Conservation (phyloP, 2,888 invertebrate species). For the Elaeidobius kamerunicus region DNA sequence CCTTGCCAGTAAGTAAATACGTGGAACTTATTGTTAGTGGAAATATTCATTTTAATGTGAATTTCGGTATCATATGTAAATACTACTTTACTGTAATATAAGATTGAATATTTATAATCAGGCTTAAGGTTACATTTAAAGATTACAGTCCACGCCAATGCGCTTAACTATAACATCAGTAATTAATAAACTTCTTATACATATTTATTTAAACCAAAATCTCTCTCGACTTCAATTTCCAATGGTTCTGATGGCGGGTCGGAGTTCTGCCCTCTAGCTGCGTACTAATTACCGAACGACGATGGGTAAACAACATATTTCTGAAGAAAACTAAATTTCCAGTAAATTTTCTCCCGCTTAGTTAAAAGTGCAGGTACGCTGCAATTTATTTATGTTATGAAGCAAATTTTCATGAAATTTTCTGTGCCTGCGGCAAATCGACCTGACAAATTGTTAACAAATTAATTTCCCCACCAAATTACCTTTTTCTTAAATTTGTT, state of each 20-base stretch:
- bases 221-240: slow-evolving; percentile 34
- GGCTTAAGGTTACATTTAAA: too few species aligned
- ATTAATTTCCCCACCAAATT: neutral
- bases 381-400: slow-evolving; percentile 40
- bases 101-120: too few species aligned
- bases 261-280: slow-evolving; percentile 41
- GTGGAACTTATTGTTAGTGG: too few species aligned
- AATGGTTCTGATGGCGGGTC: slow-evolving; percentile 36
- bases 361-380: slow-evolving; percentile 45
- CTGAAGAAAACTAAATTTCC: slow-evolving; percentile 39
- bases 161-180: neutral
- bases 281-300: slow-evolving; percentile 44
- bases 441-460: slow-evolving; percentile 18
- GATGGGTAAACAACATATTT: slow-evolving; percentile 47
- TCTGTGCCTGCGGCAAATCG: slow-evolving; percentile 16
- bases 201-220: slow-evolving; percentile 43
- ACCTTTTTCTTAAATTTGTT: too few species aligned
- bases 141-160: neutral
- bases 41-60: too few species aligned
- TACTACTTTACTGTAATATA: too few species aligned
- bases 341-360: slow-evolving; percentile 42
- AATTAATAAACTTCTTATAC: slow-evolving; percentile 37
- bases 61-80: too few species aligned
- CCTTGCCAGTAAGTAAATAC: too few species aligned
- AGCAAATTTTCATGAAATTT: slow-evolving; percentile 35